Evolutionary conservation across 2,113 vertebrate species (phyloP).

Genomic region (Petaurus breviceps): DNA sequence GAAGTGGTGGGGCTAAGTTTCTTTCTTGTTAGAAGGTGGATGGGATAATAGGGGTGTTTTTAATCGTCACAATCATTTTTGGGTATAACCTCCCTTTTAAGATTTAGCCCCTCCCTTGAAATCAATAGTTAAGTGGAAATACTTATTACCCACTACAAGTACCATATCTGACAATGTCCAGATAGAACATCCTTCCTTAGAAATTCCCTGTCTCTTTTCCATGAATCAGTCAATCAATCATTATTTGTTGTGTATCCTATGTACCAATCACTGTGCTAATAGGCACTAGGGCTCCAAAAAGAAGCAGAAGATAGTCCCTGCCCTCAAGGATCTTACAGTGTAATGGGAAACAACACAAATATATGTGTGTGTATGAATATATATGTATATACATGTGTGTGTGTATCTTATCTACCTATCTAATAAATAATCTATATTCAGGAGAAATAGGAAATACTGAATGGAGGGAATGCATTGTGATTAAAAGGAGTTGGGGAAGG

Average conservation of each 20-base stretch:
- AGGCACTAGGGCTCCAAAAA: not conserved
- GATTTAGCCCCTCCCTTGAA: not conserved
- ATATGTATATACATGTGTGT: no score
- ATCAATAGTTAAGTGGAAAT: not conserved
- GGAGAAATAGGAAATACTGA: not conserved
- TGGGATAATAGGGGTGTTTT: not conserved
- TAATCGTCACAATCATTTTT: not conserved
- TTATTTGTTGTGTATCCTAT: not conserved
- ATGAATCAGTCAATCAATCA: not conserved
- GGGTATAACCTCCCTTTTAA: not conserved
- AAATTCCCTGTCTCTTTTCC: not conserved
- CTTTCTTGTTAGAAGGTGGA: not conserved
- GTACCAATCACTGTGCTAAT: not conserved
- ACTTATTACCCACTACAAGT: not conserved
- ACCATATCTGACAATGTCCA: not conserved
- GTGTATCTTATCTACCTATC: no score
- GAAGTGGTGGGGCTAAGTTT: not conserved
- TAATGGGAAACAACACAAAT: not conserved
- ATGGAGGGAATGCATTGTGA: not conserved
- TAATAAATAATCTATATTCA: no score
- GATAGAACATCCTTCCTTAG: not conserved
- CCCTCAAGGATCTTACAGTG: not conserved
- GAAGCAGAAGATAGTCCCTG: not conserved
- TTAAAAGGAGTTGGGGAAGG: not conserved
- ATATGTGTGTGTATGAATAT: no score